phyloP scores from a whole-genome alignment of 2,888 invertebrate genomes.

The Callimorpha dominula region DNA sequence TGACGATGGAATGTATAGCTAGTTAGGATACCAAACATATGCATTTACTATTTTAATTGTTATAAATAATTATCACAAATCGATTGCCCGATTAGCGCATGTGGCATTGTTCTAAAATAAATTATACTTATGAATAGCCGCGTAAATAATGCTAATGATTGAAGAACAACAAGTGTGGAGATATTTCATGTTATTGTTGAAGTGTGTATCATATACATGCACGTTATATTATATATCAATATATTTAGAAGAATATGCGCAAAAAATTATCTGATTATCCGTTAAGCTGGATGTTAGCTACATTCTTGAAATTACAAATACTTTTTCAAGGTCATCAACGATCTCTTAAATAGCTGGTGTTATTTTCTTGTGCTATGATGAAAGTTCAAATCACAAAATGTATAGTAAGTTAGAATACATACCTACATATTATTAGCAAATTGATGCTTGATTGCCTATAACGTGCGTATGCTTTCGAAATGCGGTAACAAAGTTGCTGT shows the following conservation, averaged over 20 bases:
- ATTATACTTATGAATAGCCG: conserved; percentile 31
- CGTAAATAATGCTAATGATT: conserved; percentile 24
- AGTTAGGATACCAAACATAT: conserved; percentile 58
- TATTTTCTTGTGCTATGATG: conserved; percentile 53
- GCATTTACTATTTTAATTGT: conserved; percentile 68
- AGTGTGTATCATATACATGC: conserved; percentile 9
- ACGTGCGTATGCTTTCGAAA: conserved; percentile 26
- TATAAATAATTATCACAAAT: conserved; percentile 53
- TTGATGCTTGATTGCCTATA: conserved; percentile 31
- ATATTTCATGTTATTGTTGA: conserved; percentile 28
- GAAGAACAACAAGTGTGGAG: conserved; percentile 20
- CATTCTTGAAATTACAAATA: conserved; percentile 26
- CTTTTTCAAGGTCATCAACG: conserved; percentile 40
- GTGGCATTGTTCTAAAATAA: conserved; percentile 37
- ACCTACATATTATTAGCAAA: conserved; percentile 35
- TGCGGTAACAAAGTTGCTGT: conserved; percentile 45
- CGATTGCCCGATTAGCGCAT: conserved; percentile 34
- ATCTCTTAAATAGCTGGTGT: conserved; percentile 46
- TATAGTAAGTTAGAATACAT: conserved; percentile 39
- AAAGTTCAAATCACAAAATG: conserved; percentile 59
- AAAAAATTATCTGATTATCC: conserved; percentile 3
- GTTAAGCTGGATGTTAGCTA: conserved; percentile 30
- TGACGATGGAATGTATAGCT: conserved; percentile 52
- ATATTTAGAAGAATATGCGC: conserved; percentile 1
- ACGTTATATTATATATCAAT: not conserved